Conservation (phyloP, 2,888 invertebrate genomes). For the Apamea anceps region DNA sequence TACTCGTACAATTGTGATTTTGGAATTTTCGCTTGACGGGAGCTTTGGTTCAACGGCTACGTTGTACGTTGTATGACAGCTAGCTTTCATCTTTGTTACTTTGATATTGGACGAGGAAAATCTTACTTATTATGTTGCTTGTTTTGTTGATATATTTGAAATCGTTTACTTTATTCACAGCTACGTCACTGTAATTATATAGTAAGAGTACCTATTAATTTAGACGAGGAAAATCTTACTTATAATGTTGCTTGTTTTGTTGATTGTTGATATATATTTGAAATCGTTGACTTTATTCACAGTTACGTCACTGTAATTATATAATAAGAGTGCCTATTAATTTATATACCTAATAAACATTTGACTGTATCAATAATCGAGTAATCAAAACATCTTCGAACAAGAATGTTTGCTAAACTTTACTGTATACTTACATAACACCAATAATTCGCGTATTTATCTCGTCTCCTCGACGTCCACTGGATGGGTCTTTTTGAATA, state of each 20-base stretch:
- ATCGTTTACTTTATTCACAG: neutral
- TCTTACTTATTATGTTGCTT: neutral
- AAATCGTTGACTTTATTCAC: too few relatives aligned
- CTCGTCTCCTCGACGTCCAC: neutral
- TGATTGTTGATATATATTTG: too few relatives aligned
- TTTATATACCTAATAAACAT: too few relatives aligned
- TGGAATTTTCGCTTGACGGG: slow-evolving; percentile 7
- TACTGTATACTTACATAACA: too few relatives aligned
- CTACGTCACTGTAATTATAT: neutral
- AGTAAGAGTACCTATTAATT: too few relatives aligned
- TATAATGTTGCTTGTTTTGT: neutral
- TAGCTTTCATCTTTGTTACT: neutral
- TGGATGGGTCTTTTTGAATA: too few relatives aligned
- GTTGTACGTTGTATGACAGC: slow-evolving; percentile 7
- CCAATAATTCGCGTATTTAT: too few relatives aligned
- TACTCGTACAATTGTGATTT: slow-evolving; percentile 42
- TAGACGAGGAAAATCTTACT: neutral
- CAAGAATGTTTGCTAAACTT: too few relatives aligned
- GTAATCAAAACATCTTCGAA: too few relatives aligned
- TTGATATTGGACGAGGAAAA: neutral
- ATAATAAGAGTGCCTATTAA: too few relatives aligned
- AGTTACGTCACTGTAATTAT: neutral
- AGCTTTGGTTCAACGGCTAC: neutral
- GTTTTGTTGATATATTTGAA: neutral
- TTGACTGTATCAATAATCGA: too few relatives aligned